Evolutionary conservation across 2,888 invertebrate species (phyloP).

Genomic region (Eumerus sabulonum): DNA sequence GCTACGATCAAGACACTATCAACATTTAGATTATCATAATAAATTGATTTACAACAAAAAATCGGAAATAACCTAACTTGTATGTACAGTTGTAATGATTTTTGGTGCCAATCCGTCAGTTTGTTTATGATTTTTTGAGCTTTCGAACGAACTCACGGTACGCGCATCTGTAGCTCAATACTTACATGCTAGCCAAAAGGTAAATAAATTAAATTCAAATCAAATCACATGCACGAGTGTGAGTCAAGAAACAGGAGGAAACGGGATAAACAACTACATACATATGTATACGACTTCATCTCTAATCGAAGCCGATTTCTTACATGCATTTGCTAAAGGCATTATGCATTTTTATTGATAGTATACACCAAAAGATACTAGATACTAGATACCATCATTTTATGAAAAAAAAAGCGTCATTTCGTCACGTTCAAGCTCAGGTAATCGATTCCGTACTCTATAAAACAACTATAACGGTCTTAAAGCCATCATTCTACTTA

Average conservation of each 20-base stretch:
- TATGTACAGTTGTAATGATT: too few species aligned
- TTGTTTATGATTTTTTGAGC: too few species aligned
- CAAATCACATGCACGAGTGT: too few species aligned
- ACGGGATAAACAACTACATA: too few species aligned
- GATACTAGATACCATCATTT: not conserved
- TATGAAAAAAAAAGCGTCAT: too few species aligned
- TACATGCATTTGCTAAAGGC: conserved; percentile 61
- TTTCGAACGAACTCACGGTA: too few species aligned
- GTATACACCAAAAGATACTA: conserved; percentile 41
- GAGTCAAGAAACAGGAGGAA: too few species aligned
- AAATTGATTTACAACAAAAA: conserved; percentile 8
- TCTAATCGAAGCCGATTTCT: conserved; percentile 31
- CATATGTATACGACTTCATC: too few species aligned
- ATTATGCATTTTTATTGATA: conserved; percentile 34
- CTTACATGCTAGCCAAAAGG: conserved; percentile 1
- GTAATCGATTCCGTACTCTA: conserved; percentile 22
- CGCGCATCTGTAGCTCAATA: not conserved
- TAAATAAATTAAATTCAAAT: not conserved
- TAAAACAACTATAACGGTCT: not conserved
- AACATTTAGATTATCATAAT: conserved; percentile 34
- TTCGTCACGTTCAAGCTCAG: too few species aligned
- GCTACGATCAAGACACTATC: too few species aligned
- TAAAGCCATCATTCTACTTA: conserved; percentile 60
- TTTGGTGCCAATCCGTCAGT: conserved; percentile 35
- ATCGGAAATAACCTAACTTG: not conserved